Base-by-base conservation (phyloP, 2,888 invertebrate genomes). In the Brachypalpus laphriformis region DNA sequence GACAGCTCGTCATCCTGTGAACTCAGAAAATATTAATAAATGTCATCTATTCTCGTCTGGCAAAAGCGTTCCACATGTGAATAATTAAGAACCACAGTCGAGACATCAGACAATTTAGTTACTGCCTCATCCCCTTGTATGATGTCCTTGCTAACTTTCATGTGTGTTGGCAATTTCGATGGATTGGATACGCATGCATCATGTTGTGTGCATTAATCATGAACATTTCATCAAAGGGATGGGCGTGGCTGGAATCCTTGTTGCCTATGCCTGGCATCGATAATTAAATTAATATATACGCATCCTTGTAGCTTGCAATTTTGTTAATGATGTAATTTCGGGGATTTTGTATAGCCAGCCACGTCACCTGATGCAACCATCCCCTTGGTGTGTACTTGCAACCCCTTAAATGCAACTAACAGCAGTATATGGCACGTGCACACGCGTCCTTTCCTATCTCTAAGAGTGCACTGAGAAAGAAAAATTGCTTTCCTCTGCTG, bases 341-440 rank as follows among this genome's bases (percentile, higher is more conserved):
- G 61, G 34, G 18, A 16, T 71, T 68, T 51, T 28, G 16, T 57
- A 34, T 28, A 31, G 25, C 25, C 25, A 45, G 45, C 63, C 45
- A 51, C 78, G 68, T 80, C 83, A 80, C 83, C 83, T 83, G 83
- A 83, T 75, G 80, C 80, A 70, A 75, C 22, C 56, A 25, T n/a
- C 31, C 42, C 66, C 20, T 31, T n/a, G 1, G 8, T 22, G 9
- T 70, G 28, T 68, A 37, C 28, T 25, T 66, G 75, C 76, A 77
- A 63, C 71, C 57, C 51, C 45, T 59, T n/a, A 31, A 61, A 54
- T 28, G 31, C 34, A 8, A 61, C 49, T 49, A 68, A 74, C 14
- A n/a, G 40, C 22, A 3, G 20, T 61, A 22, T 57, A 45, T 25
- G 78, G 31, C 82, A 83, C 82, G 82, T 83, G 82, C 7, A 28